Base-by-base conservation (phyloP, 2,888 invertebrate species). In the Lepas anatifera region DNA sequence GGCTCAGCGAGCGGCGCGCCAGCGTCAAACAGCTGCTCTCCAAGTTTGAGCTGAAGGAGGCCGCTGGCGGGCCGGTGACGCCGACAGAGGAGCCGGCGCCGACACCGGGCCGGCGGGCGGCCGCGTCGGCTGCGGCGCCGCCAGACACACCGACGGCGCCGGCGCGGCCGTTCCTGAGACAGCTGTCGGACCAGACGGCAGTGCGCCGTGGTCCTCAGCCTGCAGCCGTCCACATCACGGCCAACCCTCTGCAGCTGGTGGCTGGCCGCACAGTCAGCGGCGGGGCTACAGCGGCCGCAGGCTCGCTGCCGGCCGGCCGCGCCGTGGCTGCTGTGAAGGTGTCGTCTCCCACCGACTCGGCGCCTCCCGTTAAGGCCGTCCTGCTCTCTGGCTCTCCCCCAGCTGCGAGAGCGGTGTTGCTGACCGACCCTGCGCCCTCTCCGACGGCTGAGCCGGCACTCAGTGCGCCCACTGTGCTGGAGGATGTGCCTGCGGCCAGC, bases 41-140 rank as follows among this genome's bases (percentile, higher is more conserved):
- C 37, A 71, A 73, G 63, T 69, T 70, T 8, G 72, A 72, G 25
- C 71, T 74, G 25, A 72, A 72, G 43, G 74, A 74, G 70, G n/a
- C n/a, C n/a, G n/a, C n/a, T n/a, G n/a, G n/a, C n/a, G n/a, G n/a
- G n/a, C n/a, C n/a, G n/a, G n/a, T n/a, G n/a, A n/a, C n/a, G 72
- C 70, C 50, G 72, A 71, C n/a, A 72, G 73, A 50, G 72, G 72
- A 58, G 69, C 73, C 32, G 72, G 72, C 43, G 37, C 73, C 41
- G 73, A 72, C 50, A 72, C 72, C 73, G 1, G 72, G 72, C 69
- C 72, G 72, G 43, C 72, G 72, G 43, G 69, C 72, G 35, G 92
- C 92, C 80, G 87, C 89, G 85, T 85, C 90, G 76, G 91, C 92
- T 81, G 91, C 92, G 79, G 90, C 90, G 22, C 92, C 92, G 77